phyloP scores from a whole-genome alignment of 2,797 vertebrate species.

The Chelon auratus region DNA sequence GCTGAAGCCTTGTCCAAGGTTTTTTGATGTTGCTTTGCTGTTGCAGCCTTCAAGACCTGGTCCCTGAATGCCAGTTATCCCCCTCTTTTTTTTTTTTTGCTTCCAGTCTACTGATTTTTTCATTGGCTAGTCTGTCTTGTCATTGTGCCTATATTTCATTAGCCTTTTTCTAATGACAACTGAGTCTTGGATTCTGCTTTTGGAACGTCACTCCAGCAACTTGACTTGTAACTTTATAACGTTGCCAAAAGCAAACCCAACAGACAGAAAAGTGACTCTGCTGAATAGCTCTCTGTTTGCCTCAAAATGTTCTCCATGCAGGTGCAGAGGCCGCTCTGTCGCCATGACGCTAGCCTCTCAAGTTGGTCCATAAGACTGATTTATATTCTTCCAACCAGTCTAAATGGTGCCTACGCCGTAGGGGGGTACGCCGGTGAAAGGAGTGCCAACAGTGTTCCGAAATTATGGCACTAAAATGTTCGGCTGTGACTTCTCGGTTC shows the following conservation, averaged over 20 bases:
- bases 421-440: too few relatives aligned
- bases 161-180: too few relatives aligned
- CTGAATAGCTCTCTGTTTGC: constrained; percentile 4
- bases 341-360: constrained; percentile 14
- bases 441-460: too few relatives aligned
- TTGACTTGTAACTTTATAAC: constrained; percentile 6
- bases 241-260: constrained; percentile 18
- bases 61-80: background rate
- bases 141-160: background rate
- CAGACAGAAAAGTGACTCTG: background rate
- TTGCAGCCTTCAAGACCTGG: background rate
- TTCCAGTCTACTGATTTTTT: constrained; percentile 1
- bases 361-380: background rate
- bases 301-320: constrained; percentile 4
- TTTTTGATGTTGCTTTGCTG: background rate
- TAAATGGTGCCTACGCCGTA: too few relatives aligned
- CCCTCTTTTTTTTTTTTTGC: background rate
- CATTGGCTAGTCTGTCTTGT: background rate
- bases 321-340: constrained; percentile 22
- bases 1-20: background rate
- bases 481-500: too few relatives aligned
- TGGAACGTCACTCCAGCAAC: constrained; percentile 15
- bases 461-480: too few relatives aligned
- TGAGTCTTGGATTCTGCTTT: constrained; percentile 3
- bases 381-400: background rate